Evolutionary conservation across 1,140 invertebrate species (phyloP).

Genomic region (Microplitis demolitor): DNA sequence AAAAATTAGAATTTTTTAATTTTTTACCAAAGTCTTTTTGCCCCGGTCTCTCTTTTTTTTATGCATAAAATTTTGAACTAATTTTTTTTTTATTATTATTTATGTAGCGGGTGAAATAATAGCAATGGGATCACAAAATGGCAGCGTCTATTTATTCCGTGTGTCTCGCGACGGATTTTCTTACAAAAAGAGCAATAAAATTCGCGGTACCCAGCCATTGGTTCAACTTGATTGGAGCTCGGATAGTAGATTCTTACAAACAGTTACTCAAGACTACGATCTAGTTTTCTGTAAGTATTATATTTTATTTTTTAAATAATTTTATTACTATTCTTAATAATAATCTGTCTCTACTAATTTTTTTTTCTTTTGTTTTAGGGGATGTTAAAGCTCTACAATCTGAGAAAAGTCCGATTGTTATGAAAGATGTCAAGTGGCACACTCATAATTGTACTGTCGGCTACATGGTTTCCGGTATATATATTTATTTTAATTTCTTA

Average conservation of each 20-base stretch:
- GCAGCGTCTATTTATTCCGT: conserved; percentile 82
- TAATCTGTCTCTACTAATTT: too few relatives aligned
- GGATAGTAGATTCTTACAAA: conserved; percentile 84
- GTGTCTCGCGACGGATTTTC: conserved; percentile 85
- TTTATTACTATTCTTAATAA: too few relatives aligned
- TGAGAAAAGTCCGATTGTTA: conserved; percentile 82
- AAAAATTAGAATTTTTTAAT: too few relatives aligned
- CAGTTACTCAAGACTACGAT: conserved; percentile 92
- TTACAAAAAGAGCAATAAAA: conserved; percentile 87
- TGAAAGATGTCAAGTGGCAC: conserved; percentile 89
- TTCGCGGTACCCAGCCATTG: conserved; percentile 79
- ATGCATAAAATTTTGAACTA: too few relatives aligned
- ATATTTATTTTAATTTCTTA: background rate
- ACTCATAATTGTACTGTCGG: conserved; percentile 84
- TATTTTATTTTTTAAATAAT: background rate
- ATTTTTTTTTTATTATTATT: background rate
- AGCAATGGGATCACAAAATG: conserved; percentile 89
- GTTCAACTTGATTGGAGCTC: conserved; percentile 90
- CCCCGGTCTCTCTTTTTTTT: too few relatives aligned
- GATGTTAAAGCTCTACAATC: conserved; percentile 81
- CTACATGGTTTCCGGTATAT: conserved; percentile 79
- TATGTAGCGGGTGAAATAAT: conserved; percentile 83
- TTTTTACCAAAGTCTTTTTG: too few relatives aligned
- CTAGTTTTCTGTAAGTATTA: conserved; percentile 80
- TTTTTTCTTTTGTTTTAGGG: conserved; percentile 66